Conservation (phyloP, 2,797 vertebrate genomes). For the Trachops cirrhosus region DNA sequence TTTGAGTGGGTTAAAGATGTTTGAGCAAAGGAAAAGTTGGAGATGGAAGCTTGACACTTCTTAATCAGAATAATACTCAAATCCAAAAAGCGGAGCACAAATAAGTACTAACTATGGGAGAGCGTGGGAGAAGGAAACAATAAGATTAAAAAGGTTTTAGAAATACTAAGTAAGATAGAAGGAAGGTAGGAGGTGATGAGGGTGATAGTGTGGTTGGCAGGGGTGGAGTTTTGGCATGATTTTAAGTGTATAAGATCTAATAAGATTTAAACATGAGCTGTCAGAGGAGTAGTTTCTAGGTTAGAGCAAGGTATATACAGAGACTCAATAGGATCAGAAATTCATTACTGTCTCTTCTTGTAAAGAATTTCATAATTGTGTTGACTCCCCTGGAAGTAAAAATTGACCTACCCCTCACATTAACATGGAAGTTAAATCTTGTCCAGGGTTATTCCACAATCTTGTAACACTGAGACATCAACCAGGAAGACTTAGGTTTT, state of each 20-base stretch:
- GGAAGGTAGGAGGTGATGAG: slow-evolving; percentile 66
- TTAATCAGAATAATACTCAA: slow-evolving; percentile 71
- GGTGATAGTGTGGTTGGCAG: slow-evolving; percentile 59
- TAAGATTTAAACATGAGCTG: slow-evolving; percentile 66
- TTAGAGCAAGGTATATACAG: slow-evolving; percentile 49
- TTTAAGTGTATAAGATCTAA: slow-evolving; percentile 61
- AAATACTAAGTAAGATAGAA: slow-evolving; percentile 69
- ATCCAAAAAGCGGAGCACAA: slow-evolving; percentile 64
- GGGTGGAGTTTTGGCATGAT: slow-evolving; percentile 63
- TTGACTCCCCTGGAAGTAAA: slow-evolving; percentile 20
- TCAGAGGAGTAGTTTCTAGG: slow-evolving; percentile 51
- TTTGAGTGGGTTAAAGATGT: slow-evolving; percentile 53
- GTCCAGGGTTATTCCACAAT: not conserved
- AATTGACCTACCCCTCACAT: not conserved
- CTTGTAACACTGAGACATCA: not conserved
- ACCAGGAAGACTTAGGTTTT: not conserved
- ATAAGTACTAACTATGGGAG: slow-evolving; percentile 68
- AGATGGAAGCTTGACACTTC: slow-evolving; percentile 68
- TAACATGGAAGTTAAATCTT: not conserved
- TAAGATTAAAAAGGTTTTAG: slow-evolving; percentile 71
- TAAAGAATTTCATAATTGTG: slow-evolving; percentile 53
- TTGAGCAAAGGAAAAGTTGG: slow-evolving; percentile 57
- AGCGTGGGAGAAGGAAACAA: slow-evolving; percentile 74
- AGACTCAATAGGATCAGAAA: slow-evolving; percentile 9
- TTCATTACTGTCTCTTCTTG: slow-evolving; percentile 32